Conservation (phyloP, 2,113 vertebrate species). For the Alethe diademata region DNA sequence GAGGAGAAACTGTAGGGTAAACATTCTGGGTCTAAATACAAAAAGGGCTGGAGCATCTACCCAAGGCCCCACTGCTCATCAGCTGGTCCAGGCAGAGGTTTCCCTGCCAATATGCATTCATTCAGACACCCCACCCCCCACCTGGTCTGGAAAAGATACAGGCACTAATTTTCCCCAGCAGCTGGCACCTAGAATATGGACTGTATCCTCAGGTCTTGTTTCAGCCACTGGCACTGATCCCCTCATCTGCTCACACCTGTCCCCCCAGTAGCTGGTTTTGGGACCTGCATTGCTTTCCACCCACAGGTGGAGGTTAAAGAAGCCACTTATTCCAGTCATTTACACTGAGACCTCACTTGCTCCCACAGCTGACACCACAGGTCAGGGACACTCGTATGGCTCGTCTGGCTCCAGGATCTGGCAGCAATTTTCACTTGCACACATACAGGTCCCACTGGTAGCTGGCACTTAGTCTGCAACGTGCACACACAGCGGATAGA, state of each 20-base stretch:
- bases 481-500: neutral
- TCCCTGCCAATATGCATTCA: neutral
- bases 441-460: neutral
- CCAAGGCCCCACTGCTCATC: neutral
- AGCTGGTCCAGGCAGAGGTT: neutral
- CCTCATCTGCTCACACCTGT: neutral
- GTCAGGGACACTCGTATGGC: neutral
- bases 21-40: neutral
- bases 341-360: neutral
- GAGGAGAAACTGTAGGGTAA: neutral
- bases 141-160: neutral
- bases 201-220: neutral
- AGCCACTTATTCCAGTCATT: neutral
- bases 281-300: neutral
- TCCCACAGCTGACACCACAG: neutral
- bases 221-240: neutral
- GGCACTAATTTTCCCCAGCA: neutral
- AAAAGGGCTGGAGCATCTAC: neutral
- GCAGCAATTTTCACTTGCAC: neutral
- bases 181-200: rapidly evolving
- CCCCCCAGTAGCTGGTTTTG: neutral
- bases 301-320: neutral
- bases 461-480: neutral
- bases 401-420: neutral
- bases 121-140: rapidly evolving